Evolutionary conservation across 2,113 vertebrate genomes (phyloP).

Genomic region (Tupaia tana): DNA sequence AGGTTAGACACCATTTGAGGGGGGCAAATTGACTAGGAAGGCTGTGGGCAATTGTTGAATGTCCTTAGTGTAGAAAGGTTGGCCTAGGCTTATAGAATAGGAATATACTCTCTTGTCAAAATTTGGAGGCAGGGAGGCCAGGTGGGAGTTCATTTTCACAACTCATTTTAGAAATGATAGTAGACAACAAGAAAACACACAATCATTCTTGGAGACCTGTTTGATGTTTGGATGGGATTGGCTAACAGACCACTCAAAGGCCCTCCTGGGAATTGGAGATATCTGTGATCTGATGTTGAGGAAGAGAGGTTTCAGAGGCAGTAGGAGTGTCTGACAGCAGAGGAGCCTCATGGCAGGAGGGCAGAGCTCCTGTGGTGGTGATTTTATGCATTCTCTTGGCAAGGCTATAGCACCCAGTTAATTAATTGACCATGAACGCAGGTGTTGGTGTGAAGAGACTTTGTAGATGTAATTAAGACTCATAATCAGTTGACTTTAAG

Average conservation of each 20-base stretch:
- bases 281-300: background rate
- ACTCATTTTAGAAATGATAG: background rate
- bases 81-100: background rate
- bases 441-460: background rate
- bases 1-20: background rate
- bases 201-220: background rate
- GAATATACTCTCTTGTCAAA: background rate
- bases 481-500: background rate
- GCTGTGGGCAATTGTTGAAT: background rate
- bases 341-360: background rate
- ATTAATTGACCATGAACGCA: background rate
- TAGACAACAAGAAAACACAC: accelerated
- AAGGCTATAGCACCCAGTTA: background rate
- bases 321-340: background rate
- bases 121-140: background rate
- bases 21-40: background rate
- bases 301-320: background rate
- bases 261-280: background rate
- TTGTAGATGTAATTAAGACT: background rate
- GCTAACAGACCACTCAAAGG: background rate
- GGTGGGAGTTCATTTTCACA: background rate
- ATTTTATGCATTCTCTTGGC: background rate
- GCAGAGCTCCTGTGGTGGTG: background rate
- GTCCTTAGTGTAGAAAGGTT: too few relatives aligned
- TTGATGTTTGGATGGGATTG: background rate